Percentiles rank a stretch among this genome's conserved stretches.
Evolutionary conservation across 2,888 invertebrate genomes (phyloP).

Genomic region (Scaptomyza polygonia): DNA sequence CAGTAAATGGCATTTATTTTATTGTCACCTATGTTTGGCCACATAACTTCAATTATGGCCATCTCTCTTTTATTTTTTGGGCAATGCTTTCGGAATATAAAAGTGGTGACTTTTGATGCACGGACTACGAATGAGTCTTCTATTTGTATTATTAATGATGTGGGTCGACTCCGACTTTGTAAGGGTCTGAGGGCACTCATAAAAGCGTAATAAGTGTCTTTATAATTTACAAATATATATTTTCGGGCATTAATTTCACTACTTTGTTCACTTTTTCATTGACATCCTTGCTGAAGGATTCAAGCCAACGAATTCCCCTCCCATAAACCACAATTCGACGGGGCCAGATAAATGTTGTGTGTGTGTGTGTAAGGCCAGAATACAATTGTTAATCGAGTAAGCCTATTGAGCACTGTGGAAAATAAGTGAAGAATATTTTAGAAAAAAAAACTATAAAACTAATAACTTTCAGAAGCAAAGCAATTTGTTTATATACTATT

Average conservation of each 20-base stretch:
- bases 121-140: conserved; percentile 72
- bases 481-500: too few species aligned
- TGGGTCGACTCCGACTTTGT: background rate
- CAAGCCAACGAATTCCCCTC: conserved; percentile 7
- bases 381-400: conserved; percentile 32
- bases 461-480: background rate
- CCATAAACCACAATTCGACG: conserved; percentile 45
- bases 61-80: conserved; percentile 9
- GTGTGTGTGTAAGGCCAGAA: conserved; percentile 1
- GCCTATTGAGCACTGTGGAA: conserved; percentile 35
- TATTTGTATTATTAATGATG: conserved; percentile 77
- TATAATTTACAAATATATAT: conserved; percentile 27
- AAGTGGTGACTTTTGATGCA: conserved; percentile 48
- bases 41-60: conserved; percentile 61
- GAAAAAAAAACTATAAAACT: background rate
- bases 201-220: conserved; percentile 18
- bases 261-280: conserved; percentile 14
- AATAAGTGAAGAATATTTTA: background rate
- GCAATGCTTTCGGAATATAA: conserved; percentile 57
- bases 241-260: conserved; percentile 14
- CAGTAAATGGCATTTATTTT: conserved; percentile 80
- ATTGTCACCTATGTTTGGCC: conserved; percentile 59
- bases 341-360: conserved; percentile 38
- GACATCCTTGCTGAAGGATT: conserved; percentile 22
- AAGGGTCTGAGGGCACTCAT: conserved; percentile 9